Conservation (phyloP, 2,113 vertebrate genomes). For the Syrrhaptes paradoxus region DNA sequence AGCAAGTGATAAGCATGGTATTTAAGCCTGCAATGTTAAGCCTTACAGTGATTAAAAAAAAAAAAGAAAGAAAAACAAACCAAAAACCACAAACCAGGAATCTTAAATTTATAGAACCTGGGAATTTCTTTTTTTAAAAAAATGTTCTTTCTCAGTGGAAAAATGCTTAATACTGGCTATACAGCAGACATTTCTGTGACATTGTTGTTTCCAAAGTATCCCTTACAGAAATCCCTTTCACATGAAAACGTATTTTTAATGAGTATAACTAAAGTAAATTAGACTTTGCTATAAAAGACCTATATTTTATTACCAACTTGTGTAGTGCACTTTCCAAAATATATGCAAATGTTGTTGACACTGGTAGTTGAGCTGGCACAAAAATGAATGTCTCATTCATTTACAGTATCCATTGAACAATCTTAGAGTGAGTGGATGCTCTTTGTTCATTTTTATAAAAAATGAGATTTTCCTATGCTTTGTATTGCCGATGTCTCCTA, state of each 20-base stretch:
- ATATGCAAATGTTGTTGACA: slow-evolving; percentile 74
- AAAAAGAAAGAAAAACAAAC: not conserved
- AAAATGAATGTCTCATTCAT: slow-evolving; percentile 81
- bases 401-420: slow-evolving; percentile 73
- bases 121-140: not conserved
- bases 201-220: slow-evolving; percentile 5
- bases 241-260: slow-evolving; percentile 53
- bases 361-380: slow-evolving; percentile 75
- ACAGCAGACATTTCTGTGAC: slow-evolving; percentile 6
- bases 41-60: not conserved
- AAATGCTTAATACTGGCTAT: slow-evolving; percentile 5
- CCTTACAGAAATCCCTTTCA: slow-evolving; percentile 38
- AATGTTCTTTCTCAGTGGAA: not conserved
- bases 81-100: not conserved
- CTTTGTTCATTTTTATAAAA: slow-evolving; percentile 66
- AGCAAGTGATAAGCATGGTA: not conserved
- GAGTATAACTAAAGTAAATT: slow-evolving; percentile 57
- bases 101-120: not conserved
- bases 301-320: slow-evolving; percentile 74
- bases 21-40: not conserved
- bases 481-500: slow-evolving; percentile 38
- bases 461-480: slow-evolving; percentile 60
- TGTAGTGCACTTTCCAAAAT: slow-evolving; percentile 72
- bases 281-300: slow-evolving; percentile 68
- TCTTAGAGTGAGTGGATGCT: slow-evolving; percentile 48